Evolutionary conservation across 1,140 invertebrate species (phyloP), one percentile per base, ranked within the genome.

Genomic region (Hylyphantes graminicola): DNA sequence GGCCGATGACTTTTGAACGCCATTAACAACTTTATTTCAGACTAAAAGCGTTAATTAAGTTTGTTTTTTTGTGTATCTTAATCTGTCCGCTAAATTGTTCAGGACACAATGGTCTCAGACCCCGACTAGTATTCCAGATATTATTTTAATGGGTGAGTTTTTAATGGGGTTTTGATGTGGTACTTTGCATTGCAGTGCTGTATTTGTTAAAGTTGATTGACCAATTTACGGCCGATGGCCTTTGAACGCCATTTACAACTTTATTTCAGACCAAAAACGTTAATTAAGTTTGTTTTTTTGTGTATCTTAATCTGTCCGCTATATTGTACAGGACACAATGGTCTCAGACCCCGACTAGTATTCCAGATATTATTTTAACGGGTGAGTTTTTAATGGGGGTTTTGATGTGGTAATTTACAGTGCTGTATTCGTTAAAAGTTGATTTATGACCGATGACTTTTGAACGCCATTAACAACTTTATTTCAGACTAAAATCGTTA

Each of bases 311-410:
- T 61, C 12, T 61, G 7, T 61, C 13, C 17, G 9, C 59, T 8
- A 15, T 8, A 61, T 61, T 61, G 59, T 61, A 11, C 59, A 13
- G n/a, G 12, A 11, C 57, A n/a, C n/a, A n/a, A n/a, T n/a, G n/a
- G 70, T 94, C 95, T 81, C 95, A 95, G 89, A 96, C 95, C 86
- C 94, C 95, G 86, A 94, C 93, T 87, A 94, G 93, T 90, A 95
- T 96, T 90, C 95, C 95, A 86, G 94, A 95, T 88, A 98, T 98
- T 89, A 95, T 96, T 89, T 93, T 98, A 86, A 96, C 95, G 88
- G 95, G 95, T 96, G 89, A 88, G 85, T 8, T 15, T n/a, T n/a
- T n/a, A n/a, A n/a, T n/a, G n/a, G n/a, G n/a, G n/a, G n/a, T n/a
- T n/a, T 67, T 19, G 35, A 8, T 10, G 19, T 7, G 12, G n/a